These are phyloP conservation scores for Chanos chanos DNA, from an alignment of 2,797 vertebrate genomes.

Conservation along the genomic window DNA sequence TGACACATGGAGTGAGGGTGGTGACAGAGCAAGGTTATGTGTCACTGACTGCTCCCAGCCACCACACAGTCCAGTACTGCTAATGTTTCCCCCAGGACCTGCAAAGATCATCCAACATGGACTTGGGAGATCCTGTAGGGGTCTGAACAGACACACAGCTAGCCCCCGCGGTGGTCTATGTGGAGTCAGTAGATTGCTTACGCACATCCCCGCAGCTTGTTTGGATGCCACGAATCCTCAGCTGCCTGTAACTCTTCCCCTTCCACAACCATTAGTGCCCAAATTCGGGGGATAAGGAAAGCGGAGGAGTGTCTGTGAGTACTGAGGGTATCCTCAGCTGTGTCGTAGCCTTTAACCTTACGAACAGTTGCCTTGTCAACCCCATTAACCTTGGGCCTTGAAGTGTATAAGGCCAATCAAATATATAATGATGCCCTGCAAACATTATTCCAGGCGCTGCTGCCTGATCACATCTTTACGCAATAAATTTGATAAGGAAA, in stretches of 20 bases:
- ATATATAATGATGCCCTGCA: not conserved
- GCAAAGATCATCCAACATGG: constrained; percentile 40
- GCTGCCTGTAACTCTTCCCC: constrained; percentile 37
- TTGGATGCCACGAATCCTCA: constrained; percentile 28
- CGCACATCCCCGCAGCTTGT: constrained; percentile 18
- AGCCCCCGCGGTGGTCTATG: constrained; percentile 40
- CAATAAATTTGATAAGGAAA: no score
- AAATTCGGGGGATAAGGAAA: constrained; percentile 17
- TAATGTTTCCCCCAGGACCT: constrained; percentile 44
- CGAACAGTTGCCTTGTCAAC: constrained; percentile 34
- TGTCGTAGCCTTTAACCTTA: constrained; percentile 21
- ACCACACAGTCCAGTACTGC: constrained; percentile 61
- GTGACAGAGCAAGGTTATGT: constrained; percentile 80
- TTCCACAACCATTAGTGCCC: constrained; percentile 25
- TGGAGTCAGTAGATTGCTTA: constrained; percentile 50
- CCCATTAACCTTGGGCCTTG: constrained; percentile 43
- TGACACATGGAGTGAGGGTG: constrained; percentile 75
- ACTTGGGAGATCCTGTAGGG: constrained; percentile 8
- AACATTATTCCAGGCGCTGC: not conserved
- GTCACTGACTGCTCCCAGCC: constrained; percentile 67
- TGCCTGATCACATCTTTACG: no score
- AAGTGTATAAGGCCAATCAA: constrained; percentile 27
- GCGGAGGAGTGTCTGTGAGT: constrained; percentile 18
- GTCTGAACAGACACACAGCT: constrained; percentile 40
- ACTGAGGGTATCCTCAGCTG: constrained; percentile 20